These are phyloP conservation scores for Tenthredo scrophulariae DNA, from an alignment of 2,888 invertebrate genomes.

Conservation along the genomic window DNA sequence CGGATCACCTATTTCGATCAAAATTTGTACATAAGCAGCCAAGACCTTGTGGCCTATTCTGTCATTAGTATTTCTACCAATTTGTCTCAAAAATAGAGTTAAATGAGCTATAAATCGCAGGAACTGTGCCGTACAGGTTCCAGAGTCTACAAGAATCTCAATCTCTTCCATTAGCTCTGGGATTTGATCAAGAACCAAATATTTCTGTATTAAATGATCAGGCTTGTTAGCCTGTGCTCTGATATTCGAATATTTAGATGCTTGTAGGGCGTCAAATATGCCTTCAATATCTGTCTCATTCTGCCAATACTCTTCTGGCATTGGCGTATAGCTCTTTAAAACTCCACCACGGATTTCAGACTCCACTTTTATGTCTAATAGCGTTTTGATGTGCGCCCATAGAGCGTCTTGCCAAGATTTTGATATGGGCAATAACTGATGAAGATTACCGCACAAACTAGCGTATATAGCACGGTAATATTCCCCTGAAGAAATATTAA, in stretches of 20 bases:
- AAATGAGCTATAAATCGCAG: constrained; percentile 92
- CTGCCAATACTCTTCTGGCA: constrained; percentile 86
- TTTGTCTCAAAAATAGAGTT: constrained; percentile 89
- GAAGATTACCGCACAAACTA: constrained; percentile 89
- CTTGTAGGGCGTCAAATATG: constrained; percentile 85
- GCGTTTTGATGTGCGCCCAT: constrained; percentile 92
- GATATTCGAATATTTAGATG: constrained; percentile 81
- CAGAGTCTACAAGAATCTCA: constrained; percentile 83
- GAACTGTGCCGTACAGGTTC: constrained; percentile 81
- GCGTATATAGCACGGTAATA: constrained; percentile 75
- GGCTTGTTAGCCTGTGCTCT: constrained; percentile 83
- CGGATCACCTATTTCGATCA: constrained; percentile 88
- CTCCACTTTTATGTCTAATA: constrained; percentile 93
- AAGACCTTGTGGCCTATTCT: constrained; percentile 88
- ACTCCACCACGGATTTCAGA: constrained; percentile 85
- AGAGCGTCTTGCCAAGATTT: constrained; percentile 93
- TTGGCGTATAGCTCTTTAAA: constrained; percentile 79
- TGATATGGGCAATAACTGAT: constrained; percentile 87
- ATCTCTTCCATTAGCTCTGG: constrained; percentile 86
- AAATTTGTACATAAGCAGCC: constrained; percentile 85
- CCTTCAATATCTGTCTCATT: constrained; percentile 85
- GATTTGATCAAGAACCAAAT: constrained; percentile 91
- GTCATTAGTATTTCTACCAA: constrained; percentile 86
- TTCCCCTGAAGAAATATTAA: constrained; percentile 64
- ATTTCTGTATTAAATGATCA: constrained; percentile 90